Evolutionary conservation across 2,888 invertebrate genomes (phyloP).

Genomic region (Hirtodrosophila alboralis): DNA sequence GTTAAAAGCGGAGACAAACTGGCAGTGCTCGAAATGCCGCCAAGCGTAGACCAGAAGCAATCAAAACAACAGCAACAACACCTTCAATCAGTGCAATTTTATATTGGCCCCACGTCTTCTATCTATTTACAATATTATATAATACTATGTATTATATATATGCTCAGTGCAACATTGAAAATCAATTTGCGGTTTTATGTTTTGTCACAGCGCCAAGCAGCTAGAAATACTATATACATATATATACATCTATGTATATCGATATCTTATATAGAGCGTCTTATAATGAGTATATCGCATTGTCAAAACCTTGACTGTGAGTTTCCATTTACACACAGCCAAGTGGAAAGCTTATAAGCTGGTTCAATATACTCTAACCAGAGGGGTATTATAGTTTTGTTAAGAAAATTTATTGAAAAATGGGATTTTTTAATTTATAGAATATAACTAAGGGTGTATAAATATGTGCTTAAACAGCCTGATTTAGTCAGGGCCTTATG

Average conservation of each 20-base stretch:
- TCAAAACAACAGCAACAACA: slow-evolving; percentile 19
- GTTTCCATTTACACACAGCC: slow-evolving; percentile 54
- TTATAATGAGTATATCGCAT: background rate
- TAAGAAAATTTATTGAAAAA: too few relatives aligned
- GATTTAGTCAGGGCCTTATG: too few relatives aligned
- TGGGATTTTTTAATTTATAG: too few relatives aligned
- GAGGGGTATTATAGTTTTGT: too few relatives aligned
- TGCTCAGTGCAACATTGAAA: slow-evolving; percentile 64
- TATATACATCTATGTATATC: too few relatives aligned
- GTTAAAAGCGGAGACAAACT: slow-evolving; percentile 72
- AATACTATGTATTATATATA: slow-evolving; percentile 23
- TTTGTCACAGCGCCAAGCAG: slow-evolving; percentile 62
- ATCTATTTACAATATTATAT: slow-evolving; percentile 49
- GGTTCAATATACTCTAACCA: too few relatives aligned
- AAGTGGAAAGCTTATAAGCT: slow-evolving; percentile 33
- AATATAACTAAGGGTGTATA: too few relatives aligned
- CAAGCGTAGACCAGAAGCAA: slow-evolving; percentile 43
- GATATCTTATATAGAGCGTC: background rate
- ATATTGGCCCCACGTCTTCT: slow-evolving; percentile 19
- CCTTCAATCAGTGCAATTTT: slow-evolving; percentile 41
- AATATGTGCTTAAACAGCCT: too few relatives aligned
- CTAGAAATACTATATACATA: slow-evolving; percentile 18
- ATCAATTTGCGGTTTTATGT: slow-evolving; percentile 70
- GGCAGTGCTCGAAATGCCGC: slow-evolving; percentile 62
- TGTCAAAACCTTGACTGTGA: slow-evolving; percentile 67